Percentiles rank a stretch among this genome's conserved stretches.
These are phyloP conservation scores for Neoseiulus cucumeris DNA, from an alignment of 1,140 invertebrate genomes.

Conservation along the genomic window DNA sequence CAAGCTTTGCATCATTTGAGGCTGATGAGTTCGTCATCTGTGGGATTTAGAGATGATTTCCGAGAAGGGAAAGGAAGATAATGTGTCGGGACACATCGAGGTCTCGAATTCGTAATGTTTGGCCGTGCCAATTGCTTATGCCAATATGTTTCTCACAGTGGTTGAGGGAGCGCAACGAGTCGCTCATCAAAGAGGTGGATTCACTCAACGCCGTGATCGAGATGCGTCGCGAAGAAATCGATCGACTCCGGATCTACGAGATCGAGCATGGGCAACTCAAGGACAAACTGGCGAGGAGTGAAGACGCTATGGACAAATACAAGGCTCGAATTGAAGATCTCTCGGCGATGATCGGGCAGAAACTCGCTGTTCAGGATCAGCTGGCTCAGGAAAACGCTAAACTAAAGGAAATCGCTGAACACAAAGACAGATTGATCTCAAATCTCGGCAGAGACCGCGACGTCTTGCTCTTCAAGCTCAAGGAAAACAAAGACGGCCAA, in stretches of 20 bases:
- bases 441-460: not conserved
- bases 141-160: no score
- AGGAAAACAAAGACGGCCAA: constrained; percentile 4
- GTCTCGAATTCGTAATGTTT: no score
- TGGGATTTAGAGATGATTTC: no score
- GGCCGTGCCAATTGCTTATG: no score
- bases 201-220: constrained; percentile 20
- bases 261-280: constrained; percentile 8
- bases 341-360: constrained; percentile 8
- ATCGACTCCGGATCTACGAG: not conserved
- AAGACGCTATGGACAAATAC: constrained; percentile 9
- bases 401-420: constrained; percentile 1
- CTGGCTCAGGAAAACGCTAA: constrained; percentile 1
- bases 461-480: not conserved
- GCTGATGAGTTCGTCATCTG: no score
- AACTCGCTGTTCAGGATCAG: constrained; percentile 1
- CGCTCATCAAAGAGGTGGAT: constrained; percentile 19
- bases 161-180: constrained; percentile 14
- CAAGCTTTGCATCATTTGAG: no score
- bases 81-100: no score
- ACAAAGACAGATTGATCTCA: not conserved
- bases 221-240: constrained; percentile 14
- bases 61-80: no score
- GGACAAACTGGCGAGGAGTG: not conserved
- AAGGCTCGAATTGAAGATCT: constrained; percentile 7